Base-by-base conservation (phyloP, 2,888 invertebrate genomes). In the Xestia sexstrigata region DNA sequence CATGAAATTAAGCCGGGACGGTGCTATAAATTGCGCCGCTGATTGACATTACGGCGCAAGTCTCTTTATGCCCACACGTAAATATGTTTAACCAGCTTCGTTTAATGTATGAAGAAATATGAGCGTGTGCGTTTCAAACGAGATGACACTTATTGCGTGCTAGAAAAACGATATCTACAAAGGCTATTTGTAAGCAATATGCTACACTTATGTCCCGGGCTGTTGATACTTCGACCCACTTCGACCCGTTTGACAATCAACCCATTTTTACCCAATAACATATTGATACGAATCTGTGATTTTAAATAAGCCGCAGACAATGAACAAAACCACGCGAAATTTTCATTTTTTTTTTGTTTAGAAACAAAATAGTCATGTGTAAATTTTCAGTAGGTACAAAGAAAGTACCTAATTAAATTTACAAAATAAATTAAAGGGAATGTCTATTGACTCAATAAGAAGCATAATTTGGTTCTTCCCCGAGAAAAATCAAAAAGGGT, bases 11-110 rank as follows among this genome's bases (percentile, higher is more conserved):
- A 49, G 55, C 73, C 68, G 52, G 47, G 63, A 70, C 45, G 74
- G 72, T 72, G 70, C 70, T 77, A 62, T 83, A 76, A 83, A 86
- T 85, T 87, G 82, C 85, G 85, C 62, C 79, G 83, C 65, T 82
- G 89, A 91, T 90, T 89, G 90, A 90, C 88, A 85, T 88, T 86
- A 91, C 92, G 88, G 91, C 92, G 91, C 92, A 92, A 90, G 91
- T 92, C 92, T 90, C 76, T 84, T 78, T 84, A 84, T 80, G 83
- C 87, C 89, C 84, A 86, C 87, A 83, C 84, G 70, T 78, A 79
- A 84, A 81, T 76, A 69, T 65, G 45, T 58, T 39, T 81, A 86
- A 86, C 82, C 74, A 81, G 84, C 79, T 80, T 83, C 81, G 83
- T 84, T 86, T 80, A 80, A 60, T 83, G 75, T 82, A 77, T 39